Evolutionary conservation across 2,888 invertebrate species (phyloP).

Genomic region (Papilio protenor): DNA sequence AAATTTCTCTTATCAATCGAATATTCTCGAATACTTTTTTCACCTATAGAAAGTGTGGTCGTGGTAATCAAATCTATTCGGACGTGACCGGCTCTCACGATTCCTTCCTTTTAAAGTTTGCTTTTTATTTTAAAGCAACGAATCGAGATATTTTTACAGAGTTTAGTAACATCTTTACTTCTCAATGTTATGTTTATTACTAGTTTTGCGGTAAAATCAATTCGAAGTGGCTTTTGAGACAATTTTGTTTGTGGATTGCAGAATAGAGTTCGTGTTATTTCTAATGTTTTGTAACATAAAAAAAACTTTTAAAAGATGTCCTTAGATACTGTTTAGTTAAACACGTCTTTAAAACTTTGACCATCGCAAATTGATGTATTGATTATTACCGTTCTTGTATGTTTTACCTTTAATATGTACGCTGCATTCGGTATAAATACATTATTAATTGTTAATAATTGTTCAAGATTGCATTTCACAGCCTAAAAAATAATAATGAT

Average conservation of each 20-base stretch:
- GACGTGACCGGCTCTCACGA: constrained; percentile 56
- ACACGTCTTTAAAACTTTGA: too few relatives aligned
- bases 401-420: too few relatives aligned
- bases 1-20: constrained; percentile 50
- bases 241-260: background rate
- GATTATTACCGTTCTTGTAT: too few relatives aligned
- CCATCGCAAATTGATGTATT: too few relatives aligned
- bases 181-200: constrained; percentile 27
- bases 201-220: background rate
- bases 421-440: too few relatives aligned
- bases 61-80: constrained; percentile 54
- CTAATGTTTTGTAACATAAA: too few relatives aligned
- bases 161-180: constrained; percentile 27
- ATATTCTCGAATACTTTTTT: constrained; percentile 46
- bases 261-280: background rate
- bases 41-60: constrained; percentile 52
- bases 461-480: too few relatives aligned
- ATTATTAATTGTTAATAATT: too few relatives aligned
- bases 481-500: too few relatives aligned
- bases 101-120: constrained; percentile 47
- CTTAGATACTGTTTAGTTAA: too few relatives aligned
- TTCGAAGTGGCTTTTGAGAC: background rate
- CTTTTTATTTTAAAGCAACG: constrained; percentile 48
- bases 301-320: too few relatives aligned
- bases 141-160: constrained; percentile 32